phyloP scores from a whole-genome alignment of 2,888 invertebrate genomes.

The Tipula vernalis region DNA sequence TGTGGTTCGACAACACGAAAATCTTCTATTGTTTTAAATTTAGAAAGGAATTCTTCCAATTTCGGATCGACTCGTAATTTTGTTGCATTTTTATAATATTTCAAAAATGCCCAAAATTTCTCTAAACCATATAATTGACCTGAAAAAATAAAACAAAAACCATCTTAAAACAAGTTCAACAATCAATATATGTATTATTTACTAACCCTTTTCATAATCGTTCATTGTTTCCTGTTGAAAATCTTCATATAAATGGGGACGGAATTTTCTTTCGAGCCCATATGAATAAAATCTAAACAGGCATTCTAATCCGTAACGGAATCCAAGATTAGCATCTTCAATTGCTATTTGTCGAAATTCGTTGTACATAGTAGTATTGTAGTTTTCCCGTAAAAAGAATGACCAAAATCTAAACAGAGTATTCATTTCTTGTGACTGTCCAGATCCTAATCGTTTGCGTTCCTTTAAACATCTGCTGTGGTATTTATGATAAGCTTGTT shows the following conservation, averaged over 20 bases:
- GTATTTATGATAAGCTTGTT: slow-evolving; percentile 95
- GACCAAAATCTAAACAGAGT: slow-evolving; percentile 99
- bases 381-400: slow-evolving; percentile 95
- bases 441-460: slow-evolving; percentile 82
- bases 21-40: slow-evolving; percentile 81
- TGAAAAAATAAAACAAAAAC: slow-evolving; percentile 28
- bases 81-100: slow-evolving; percentile 79
- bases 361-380: slow-evolving; percentile 95
- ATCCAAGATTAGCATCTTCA: slow-evolving; percentile 85
- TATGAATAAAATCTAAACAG: slow-evolving; percentile 96
- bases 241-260: slow-evolving; percentile 89
- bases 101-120: slow-evolving; percentile 98
- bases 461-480: slow-evolving; percentile 82
- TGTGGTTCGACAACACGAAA: slow-evolving; percentile 60
- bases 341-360: slow-evolving; percentile 85
- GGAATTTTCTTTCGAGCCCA: slow-evolving; percentile 90
- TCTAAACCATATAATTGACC: slow-evolving; percentile 96
- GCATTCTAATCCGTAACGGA: slow-evolving; percentile 76
- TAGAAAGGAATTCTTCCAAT: slow-evolving; percentile 56
- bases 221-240: slow-evolving; percentile 87
- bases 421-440: slow-evolving; percentile 98
- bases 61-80: slow-evolving; percentile 62
- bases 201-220: slow-evolving; percentile 72
- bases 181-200: not conserved
- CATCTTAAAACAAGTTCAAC: not conserved